Percentiles rank a stretch among this genome's conserved stretches.
These are phyloP conservation scores for Cladopsammia gracilis DNA, from an alignment of 64 coral and sea anemone species.

Conservation along the genomic window DNA sequence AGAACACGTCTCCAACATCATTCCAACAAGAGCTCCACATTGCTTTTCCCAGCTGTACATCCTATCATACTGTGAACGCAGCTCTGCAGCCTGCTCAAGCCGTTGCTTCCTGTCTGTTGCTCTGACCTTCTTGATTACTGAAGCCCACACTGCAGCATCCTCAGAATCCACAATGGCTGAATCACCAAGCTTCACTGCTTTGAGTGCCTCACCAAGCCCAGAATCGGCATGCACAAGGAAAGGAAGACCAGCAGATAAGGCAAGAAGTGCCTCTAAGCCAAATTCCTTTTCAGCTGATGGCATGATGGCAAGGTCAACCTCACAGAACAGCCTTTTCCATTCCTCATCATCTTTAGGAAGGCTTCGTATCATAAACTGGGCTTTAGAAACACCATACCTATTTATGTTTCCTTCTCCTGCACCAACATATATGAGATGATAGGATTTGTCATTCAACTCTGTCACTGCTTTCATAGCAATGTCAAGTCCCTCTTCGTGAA, in stretches of 20 bases:
- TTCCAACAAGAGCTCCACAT: not conserved
- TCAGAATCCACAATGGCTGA: not conserved
- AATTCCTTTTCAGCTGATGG: not conserved
- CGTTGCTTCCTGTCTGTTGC: not conserved
- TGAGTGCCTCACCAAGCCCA: not conserved
- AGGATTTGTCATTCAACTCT: not conserved
- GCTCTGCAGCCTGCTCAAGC: not conserved
- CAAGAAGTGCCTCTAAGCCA: not conserved
- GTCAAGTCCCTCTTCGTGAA: not conserved
- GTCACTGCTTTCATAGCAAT: not conserved
- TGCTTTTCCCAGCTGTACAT: not conserved
- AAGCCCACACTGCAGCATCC: not conserved
- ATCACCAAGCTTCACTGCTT: not conserved
- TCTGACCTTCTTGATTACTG: not conserved
- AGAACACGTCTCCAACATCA: not conserved
- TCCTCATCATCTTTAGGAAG: not conserved
- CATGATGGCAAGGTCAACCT: slow-evolving; percentile 1
- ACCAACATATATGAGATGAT: not conserved
- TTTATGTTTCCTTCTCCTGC: not conserved
- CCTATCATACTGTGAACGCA: not conserved
- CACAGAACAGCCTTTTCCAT: too few relatives aligned
- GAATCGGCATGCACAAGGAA: not conserved
- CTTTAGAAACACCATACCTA: not conserved
- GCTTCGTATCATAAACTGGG: not conserved
- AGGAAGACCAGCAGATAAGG: not conserved